Base-by-base conservation (phyloP, 2,888 invertebrate genomes). In the Clanis bilineata region DNA sequence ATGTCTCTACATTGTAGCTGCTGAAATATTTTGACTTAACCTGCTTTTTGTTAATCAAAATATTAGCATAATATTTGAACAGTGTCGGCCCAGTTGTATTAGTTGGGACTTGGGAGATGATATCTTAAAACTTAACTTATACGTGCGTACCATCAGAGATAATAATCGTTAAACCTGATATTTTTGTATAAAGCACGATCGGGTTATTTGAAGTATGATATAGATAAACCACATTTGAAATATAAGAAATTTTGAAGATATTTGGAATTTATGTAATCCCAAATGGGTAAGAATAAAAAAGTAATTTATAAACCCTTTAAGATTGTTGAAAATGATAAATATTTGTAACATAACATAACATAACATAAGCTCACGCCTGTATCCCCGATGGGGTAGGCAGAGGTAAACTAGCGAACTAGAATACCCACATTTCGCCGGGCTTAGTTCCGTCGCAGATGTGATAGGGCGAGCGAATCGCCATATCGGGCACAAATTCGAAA, bases 101-200 rank as follows among this genome's bases (percentile, higher is more conserved):
- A 68, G 67, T 72, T 62, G 65, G 67, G n/a, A n/a, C n/a, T 47
- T 47, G 15, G 23, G 59, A 60, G 70, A 72, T 73, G 57, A 63
- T 73, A 79, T 79, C 71, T 63, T 39, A 45, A 65, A 60, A 71
- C 68, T 69, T 69, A 71, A n/a, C n/a, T 70, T 62, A 65, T 67
- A 72, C 70, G 64, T 62, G 54, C 39, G 28, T 51, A n/a, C 36
- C 65, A 69, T 64, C 65, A 62, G 60, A 68, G 79, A 82, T 80
- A 73, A 59, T 57, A 61, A 82, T 82, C 83, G 67, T 64, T 74
- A 67, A 82, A 82, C 83, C 71, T 78, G 83, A 82, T 79, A 77
- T 77, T 78, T 75, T 74, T 71, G 74, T 66, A 57, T 62, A 68
- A 66, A 72, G 71, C 66, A 63, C 65, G 64, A 60, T 64, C 59